Percentiles rank a stretch among this genome's conserved stretches.
Evolutionary conservation across 2,888 invertebrate species (phyloP).

Genomic region (Andrena marginata): DNA sequence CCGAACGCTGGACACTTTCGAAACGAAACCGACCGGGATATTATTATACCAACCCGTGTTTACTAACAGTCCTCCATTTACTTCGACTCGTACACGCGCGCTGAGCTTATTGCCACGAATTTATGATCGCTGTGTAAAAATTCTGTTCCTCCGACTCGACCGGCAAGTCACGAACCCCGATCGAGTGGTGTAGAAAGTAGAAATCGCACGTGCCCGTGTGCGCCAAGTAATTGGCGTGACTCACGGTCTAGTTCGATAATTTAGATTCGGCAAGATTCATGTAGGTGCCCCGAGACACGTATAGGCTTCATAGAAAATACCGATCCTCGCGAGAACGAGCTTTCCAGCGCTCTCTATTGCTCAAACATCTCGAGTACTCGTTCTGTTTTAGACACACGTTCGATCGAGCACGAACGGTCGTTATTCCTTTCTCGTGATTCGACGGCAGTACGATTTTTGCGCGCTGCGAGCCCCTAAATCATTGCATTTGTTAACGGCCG

Average conservation of each 20-base stretch:
- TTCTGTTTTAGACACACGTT: background rate
- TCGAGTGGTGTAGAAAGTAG: background rate
- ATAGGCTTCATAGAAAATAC: too few relatives aligned
- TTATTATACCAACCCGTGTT: background rate
- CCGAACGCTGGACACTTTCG: too few relatives aligned
- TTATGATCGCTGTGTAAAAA: background rate
- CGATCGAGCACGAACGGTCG: background rate
- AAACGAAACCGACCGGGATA: too few relatives aligned
- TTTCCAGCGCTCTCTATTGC: background rate
- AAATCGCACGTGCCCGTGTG: background rate
- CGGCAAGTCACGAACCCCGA: conserved; percentile 11
- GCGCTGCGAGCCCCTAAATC: conserved; percentile 32
- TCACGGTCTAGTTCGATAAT: background rate
- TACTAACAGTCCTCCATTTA: background rate
- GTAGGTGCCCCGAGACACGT: too few relatives aligned
- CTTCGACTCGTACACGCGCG: background rate
- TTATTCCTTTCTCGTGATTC: background rate
- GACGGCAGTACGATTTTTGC: conserved; percentile 12
- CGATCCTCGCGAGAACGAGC: too few relatives aligned
- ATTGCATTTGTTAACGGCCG: conserved; percentile 40
- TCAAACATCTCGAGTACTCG: background rate
- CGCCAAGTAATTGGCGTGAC: background rate
- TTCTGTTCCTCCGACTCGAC: background rate
- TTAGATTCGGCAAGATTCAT: background rate
- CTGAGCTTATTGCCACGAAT: background rate